Conservation (phyloP, 2,113 vertebrate species). For the Rhineura floridana region DNA sequence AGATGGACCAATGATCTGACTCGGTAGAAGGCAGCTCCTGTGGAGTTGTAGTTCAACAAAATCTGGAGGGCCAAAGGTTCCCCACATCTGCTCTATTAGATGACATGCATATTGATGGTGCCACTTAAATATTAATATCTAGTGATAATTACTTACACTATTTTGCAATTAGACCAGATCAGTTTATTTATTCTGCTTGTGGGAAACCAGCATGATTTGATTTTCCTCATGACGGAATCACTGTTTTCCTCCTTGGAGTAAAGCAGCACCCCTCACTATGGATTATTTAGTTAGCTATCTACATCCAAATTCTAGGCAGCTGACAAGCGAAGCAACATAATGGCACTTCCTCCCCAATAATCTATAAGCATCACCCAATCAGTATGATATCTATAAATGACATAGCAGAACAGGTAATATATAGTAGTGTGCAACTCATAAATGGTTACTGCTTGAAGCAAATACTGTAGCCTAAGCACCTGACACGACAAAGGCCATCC, state of each 20-base stretch:
- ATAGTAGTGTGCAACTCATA: not conserved
- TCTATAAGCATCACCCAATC: not conserved
- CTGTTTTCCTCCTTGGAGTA: not conserved
- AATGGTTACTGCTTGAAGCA: not conserved
- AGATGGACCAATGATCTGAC: no score
- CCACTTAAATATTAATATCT: no score
- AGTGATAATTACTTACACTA: no score
- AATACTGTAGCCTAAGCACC: not conserved
- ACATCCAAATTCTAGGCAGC: not conserved
- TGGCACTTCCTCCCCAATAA: not conserved
- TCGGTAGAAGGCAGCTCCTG: no score
- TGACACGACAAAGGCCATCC: no score
- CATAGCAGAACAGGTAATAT: not conserved
- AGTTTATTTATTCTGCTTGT: no score
- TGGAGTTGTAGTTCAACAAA: no score
- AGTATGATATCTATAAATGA: not conserved
- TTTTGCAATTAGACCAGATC: not conserved
- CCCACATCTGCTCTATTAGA: no score
- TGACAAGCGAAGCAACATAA: not conserved
- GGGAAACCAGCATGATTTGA: no score
- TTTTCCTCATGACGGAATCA: not conserved
- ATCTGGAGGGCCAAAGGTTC: no score
- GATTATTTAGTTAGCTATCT: not conserved
- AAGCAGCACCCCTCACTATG: not conserved
- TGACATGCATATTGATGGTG: no score